Conservation (phyloP, 2,888 invertebrate genomes). For the Boloria euphrosyne region DNA sequence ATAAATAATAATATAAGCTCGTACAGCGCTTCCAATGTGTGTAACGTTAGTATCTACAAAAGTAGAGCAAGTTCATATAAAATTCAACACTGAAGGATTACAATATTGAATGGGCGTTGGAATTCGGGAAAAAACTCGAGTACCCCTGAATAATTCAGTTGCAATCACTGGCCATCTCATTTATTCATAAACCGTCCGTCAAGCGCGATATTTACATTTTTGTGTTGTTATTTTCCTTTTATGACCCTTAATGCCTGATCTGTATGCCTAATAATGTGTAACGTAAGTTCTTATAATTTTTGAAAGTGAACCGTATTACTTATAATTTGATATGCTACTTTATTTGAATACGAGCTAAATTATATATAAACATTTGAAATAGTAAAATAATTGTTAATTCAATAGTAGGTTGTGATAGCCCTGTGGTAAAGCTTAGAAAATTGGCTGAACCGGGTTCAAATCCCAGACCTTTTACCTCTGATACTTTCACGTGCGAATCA, state of each 20-base stretch:
- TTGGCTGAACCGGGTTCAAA: too few relatives aligned
- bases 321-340: too few relatives aligned
- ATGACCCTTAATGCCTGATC: not conserved
- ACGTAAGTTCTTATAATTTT: too few relatives aligned
- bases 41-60: constrained; percentile 17
- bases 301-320: too few relatives aligned
- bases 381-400: too few relatives aligned
- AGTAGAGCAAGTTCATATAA: constrained; percentile 45
- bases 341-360: too few relatives aligned
- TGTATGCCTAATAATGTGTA: not conserved
- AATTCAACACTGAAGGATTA: constrained; percentile 61
- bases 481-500: too few relatives aligned
- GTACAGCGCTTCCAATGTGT: not conserved
- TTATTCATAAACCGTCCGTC: constrained; percentile 65
- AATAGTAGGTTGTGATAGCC: too few relatives aligned
- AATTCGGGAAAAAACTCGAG: constrained; percentile 44
- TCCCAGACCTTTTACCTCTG: too few relatives aligned
- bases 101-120: constrained; percentile 61
- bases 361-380: too few relatives aligned
- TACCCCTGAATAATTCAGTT: constrained; percentile 70
- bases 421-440: too few relatives aligned
- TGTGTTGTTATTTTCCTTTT: constrained; percentile 19
- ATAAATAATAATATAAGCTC: too few relatives aligned
- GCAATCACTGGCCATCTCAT: constrained; percentile 74
- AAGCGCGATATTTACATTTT: constrained; percentile 31